Evolutionary conservation across 2,113 vertebrate genomes (phyloP), one percentile per base, ranked within the genome.

Genomic region (Ictalurus punctatus): DNA sequence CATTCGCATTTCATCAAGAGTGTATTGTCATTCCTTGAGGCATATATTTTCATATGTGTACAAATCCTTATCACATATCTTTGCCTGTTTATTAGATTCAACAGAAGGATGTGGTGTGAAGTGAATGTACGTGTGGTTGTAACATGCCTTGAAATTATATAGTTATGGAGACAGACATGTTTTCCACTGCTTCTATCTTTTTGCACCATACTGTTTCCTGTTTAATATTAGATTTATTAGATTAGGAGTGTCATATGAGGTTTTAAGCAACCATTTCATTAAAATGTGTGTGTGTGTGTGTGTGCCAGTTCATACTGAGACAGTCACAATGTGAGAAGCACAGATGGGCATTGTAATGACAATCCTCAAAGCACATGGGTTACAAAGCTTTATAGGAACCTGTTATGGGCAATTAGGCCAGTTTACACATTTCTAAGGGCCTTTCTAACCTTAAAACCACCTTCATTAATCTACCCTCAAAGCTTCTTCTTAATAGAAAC

Each of bases 291-390:
- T 63, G 78, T 44, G 44, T 48, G 44, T 48, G 6, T 48, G 44
- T 84, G 40, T 87, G 67, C 81, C 79, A 58, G 74, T 52, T 65
- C 85, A 44, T 80, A 19, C 79, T 83, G 58, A 78, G 65, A 78
- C 6, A 74, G 89, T 94, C 88, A 90, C 91, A 37, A n/a, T 85
- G 37, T 58, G 92, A 92, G 91, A 88, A 90, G 91, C 85, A 91
- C 95, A 95, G 95, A 94, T 94, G 93, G 94, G 93, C 92, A 91
- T 90, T 86, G 90, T 95, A 94, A 95, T 95, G 92, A 92, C 90
- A 90, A 92, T 93, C 91, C 92, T 94, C 91, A 92, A 87, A 93
- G 87, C 92, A 93, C 93, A 93, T 91, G 88, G 93, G 91, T 93
- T 92, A 92, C 92, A 91, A 89, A 94, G 71, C 92, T 91, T 93